Conservation (phyloP, 2,113 vertebrate species). For the Indri indri region DNA sequence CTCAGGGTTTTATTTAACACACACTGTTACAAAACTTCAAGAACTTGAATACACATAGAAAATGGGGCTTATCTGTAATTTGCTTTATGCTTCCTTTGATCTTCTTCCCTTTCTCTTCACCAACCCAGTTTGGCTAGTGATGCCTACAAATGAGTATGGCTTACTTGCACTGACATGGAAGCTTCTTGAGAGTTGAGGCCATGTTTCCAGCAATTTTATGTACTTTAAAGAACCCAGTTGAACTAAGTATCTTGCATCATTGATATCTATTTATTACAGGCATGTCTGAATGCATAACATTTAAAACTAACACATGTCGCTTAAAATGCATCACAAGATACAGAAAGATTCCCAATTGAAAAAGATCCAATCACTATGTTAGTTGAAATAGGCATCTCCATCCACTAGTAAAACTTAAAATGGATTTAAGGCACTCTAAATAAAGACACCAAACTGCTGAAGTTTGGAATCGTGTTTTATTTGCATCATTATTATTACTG, state of each 20-base stretch:
- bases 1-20: neutral
- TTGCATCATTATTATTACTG: neutral
- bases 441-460: neutral
- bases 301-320: neutral
- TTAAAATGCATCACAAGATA: neutral
- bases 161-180: neutral
- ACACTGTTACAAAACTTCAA: neutral
- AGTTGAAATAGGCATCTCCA: neutral
- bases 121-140: neutral
- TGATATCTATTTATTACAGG: neutral
- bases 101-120: neutral
- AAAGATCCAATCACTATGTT: fast-evolving
- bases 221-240: neutral
- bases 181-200: neutral
- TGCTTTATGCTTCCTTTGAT: neutral
- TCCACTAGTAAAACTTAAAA: neutral
- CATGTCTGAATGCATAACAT: neutral
- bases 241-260: neutral
- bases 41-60: neutral
- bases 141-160: neutral
- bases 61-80: neutral
- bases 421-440: neutral
- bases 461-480: neutral
- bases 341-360: neutral
- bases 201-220: neutral